A percentile compares a stretch with the other conserved stretches of the same genome.
Evolutionary conservation across 2,113 vertebrate species (phyloP).

Genomic region (Corapipo altera): DNA sequence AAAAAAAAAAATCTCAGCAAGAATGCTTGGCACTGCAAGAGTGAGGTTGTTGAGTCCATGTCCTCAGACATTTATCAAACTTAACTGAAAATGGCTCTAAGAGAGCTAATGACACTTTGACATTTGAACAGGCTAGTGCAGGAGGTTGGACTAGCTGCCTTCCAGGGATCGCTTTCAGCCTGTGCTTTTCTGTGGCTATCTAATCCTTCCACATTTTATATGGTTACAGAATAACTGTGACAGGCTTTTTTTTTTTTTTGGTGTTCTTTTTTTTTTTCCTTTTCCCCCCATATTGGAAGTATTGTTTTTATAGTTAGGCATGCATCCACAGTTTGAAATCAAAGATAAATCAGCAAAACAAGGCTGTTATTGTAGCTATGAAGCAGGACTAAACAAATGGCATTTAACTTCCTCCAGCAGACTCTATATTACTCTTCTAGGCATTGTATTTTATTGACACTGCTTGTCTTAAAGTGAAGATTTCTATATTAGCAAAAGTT

Average conservation of each 20-base stretch:
- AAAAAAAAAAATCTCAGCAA: neutral
- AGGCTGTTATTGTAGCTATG: neutral
- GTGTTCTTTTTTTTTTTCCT: no score
- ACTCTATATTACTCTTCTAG: neutral
- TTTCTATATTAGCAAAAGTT: neutral
- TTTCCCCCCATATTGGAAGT: neutral
- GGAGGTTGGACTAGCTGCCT: neutral
- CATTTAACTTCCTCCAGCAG: neutral
- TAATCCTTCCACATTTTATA: neutral
- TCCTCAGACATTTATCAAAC: neutral
- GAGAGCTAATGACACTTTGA: neutral
- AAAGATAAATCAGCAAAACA: neutral
- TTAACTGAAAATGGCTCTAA: neutral
- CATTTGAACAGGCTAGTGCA: neutral
- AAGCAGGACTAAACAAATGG: neutral
- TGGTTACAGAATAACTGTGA: neutral
- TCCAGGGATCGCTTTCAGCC: neutral
- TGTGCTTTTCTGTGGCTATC: neutral
- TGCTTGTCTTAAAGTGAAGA: neutral
- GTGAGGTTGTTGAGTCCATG: accelerated
- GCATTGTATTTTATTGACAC: neutral
- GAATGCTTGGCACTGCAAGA: neutral
- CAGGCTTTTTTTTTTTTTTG: neutral
- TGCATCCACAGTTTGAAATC: neutral
- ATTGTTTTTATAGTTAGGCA: neutral